Evolutionary conservation across 1,140 invertebrate genomes (phyloP).

Genomic region (Chironomus striatipennis): DNA sequence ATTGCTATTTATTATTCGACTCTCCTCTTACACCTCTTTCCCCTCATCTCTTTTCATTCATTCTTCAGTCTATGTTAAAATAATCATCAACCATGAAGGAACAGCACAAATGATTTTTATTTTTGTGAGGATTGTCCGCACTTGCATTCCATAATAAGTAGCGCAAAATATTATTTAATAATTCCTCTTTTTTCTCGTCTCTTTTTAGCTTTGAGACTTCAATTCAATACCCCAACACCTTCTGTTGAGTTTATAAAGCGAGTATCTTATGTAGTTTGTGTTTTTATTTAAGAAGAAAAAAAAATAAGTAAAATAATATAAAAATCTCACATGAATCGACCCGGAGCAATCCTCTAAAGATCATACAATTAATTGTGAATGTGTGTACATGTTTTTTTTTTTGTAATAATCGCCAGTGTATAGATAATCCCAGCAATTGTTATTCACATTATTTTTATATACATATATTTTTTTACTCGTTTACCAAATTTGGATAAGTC

Average conservation of each 20-base stretch:
- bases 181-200: constrained; percentile 8
- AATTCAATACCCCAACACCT: background rate
- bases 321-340: background rate
- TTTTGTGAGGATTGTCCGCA: background rate
- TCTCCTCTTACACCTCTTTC: background rate
- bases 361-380: background rate
- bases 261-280: constrained; percentile 13
- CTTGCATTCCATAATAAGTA: constrained; percentile 13
- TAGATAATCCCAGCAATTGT: constrained; percentile 12
- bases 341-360: background rate
- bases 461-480: background rate
- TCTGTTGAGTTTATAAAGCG: background rate
- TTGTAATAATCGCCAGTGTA: background rate
- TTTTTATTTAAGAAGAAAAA: background rate
- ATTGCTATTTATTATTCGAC: too few species aligned
- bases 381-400: background rate
- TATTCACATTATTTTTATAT: constrained; percentile 9
- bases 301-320: background rate
- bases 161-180: constrained; percentile 1
- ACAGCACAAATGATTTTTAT: background rate
- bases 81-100: constrained; percentile 8
- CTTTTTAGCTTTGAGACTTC: background rate
- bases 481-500: constrained; percentile 12
- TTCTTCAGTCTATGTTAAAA: constrained; percentile 6
- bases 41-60: background rate